Base-by-base conservation (phyloP, 2,888 invertebrate species). In the Heliconius ismenius region DNA sequence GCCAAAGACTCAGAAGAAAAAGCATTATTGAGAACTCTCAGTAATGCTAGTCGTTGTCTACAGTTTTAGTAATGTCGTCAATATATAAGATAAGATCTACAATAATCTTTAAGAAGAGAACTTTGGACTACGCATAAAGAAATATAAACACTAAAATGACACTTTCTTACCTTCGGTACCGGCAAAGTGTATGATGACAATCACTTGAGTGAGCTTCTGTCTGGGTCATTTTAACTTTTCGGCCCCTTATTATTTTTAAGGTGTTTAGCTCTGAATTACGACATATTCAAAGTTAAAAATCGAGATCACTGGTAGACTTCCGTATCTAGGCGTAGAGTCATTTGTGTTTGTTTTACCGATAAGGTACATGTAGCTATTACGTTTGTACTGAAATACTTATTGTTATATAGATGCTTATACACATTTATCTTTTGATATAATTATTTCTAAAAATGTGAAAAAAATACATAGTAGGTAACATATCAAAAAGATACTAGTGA, bases 311-410 rank as follows among this genome's bases (percentile, higher is more conserved):
- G 49, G 49, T 65, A 26, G 24, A 36, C 62, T 76, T 76, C 72
- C 70, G 76, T 70, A 70, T 72, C 58, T 72, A 58, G 21, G 10
- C 3, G 32, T 39, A 26, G 65, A 39, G 49, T 58, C 26, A 49
- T 74, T 24, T 64, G 32, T 75, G 36, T 76, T 76, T 76, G 72
- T 64, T 43, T 72, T 69, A 62, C 10, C 10, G 73, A 62, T 73
- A 62, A 60, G 24, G 24, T 39, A 54, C 64, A 72, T 64, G 39
- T 39, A 39, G 6, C 65, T n/a, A 24, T 67, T 67, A 67, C 65
- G 39, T 65, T 65, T 65, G 13, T 67, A 24, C 65, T 39, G 65
- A 67, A 39, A 36, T 36, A 36, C n/a, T 43, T 43, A 43, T 43
- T 18, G 43, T 43, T 18, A 43, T 43, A 43, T 10, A 32, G 32